Evolutionary conservation across 2,113 vertebrate species (phyloP).

Genomic region (Tichodroma muraria): DNA sequence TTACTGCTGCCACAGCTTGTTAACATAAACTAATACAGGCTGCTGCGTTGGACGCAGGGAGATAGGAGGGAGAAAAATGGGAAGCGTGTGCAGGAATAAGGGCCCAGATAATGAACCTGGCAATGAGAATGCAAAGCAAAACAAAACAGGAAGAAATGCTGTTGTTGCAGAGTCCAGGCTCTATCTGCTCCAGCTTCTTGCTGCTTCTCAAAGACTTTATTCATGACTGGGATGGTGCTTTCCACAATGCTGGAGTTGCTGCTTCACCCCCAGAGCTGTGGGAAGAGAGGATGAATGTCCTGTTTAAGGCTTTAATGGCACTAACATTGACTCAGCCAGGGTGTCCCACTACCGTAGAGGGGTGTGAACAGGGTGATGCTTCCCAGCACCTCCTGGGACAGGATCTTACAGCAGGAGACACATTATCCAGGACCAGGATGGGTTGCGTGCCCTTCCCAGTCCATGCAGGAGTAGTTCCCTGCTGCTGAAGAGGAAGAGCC

Average conservation of each 20-base stretch:
- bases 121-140: constrained; percentile 51
- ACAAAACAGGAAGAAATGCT: constrained; percentile 1
- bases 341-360: rapidly evolving
- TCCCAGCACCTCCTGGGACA: background rate
- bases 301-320: background rate
- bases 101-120: constrained; percentile 54
- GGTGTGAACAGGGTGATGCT: background rate
- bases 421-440: rapidly evolving
- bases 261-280: background rate
- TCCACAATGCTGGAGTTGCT: background rate
- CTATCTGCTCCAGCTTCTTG: background rate
- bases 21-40: constrained; percentile 59
- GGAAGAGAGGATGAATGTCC: background rate
- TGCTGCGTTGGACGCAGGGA: background rate
- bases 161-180: background rate
- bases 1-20: constrained; percentile 53
- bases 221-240: background rate
- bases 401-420: background rate
- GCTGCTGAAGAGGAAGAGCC: background rate
- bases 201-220: background rate
- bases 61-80: constrained; percentile 52
- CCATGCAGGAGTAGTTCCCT: background rate
- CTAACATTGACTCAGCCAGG: background rate
- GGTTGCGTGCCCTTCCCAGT: background rate
- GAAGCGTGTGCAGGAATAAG: constrained; percentile 55